Conservation (phyloP, 2,113 vertebrate genomes). For the Paramormyrops kingsleyae region DNA sequence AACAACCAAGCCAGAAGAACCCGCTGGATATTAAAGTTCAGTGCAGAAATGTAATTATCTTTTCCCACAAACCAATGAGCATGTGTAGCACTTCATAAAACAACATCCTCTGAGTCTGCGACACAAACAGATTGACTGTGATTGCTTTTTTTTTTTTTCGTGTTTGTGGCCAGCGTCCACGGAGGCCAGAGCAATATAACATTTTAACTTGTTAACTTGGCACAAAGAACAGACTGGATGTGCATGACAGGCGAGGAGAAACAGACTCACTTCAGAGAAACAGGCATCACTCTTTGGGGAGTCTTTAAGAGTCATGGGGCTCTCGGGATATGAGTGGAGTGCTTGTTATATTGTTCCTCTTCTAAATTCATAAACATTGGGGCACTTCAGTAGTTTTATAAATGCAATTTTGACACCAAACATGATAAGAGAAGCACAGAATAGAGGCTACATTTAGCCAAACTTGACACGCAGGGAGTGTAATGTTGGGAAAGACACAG, state of each 20-base stretch:
- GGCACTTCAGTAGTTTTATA: not conserved
- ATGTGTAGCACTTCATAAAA: conserved; percentile 12
- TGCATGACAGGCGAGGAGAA: conserved; percentile 16
- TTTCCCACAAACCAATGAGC: not conserved
- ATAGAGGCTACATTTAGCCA: not conserved
- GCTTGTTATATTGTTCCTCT: not conserved
- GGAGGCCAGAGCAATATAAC: not conserved
- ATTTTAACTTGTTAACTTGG: not conserved
- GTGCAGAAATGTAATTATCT: not conserved
- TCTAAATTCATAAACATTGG: not conserved
- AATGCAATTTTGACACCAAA: not conserved
- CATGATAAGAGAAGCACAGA: not conserved
- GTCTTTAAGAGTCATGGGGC: not conserved
- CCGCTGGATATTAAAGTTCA: not conserved
- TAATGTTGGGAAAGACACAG: not conserved
- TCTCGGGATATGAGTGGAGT: not conserved
- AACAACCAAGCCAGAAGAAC: not conserved
- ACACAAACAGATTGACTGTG: not conserved
- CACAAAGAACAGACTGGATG: not conserved
- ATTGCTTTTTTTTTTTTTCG: not conserved
- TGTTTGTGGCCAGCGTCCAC: not conserved
- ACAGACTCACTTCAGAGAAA: conserved; percentile 9
- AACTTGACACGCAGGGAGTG: not conserved
- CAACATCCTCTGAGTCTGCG: not conserved
- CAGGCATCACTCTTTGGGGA: not conserved